These are phyloP conservation scores for Neelides folsomi DNA, from an alignment of 2,888 invertebrate species.

Conservation along the genomic window DNA sequence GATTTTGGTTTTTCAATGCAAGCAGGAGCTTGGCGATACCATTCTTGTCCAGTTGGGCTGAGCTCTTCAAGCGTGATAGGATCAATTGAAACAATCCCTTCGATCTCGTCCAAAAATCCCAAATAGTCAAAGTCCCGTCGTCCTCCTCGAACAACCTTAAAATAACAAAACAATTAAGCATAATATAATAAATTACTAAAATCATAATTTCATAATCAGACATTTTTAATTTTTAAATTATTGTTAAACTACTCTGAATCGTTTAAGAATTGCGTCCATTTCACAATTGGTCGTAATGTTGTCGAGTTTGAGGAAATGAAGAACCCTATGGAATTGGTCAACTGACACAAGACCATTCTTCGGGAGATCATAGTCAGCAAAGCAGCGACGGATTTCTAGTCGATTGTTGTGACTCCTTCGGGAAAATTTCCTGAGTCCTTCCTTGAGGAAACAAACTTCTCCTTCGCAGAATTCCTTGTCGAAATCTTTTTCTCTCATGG, in stretches of 20 bases:
- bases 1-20: too few relatives aligned
- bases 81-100: constrained; percentile 20
- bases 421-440: constrained; percentile 26
- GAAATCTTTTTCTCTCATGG: constrained; percentile 30
- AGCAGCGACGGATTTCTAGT: constrained; percentile 22
- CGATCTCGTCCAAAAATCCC: constrained; percentile 26
- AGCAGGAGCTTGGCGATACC: constrained; percentile 27
- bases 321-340: constrained; percentile 30
- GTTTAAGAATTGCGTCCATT: constrained; percentile 28
- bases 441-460: constrained; percentile 22
- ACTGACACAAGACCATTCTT: constrained; percentile 28
- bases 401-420: constrained; percentile 18
- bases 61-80: constrained; percentile 29
- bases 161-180: background rate
- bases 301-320: constrained; percentile 28
- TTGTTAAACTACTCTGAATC: constrained; percentile 19
- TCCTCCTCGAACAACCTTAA: constrained; percentile 27
- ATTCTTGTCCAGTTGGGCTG: constrained; percentile 30
- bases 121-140: constrained; percentile 30
- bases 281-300: constrained; percentile 22
- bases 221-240: background rate
- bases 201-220: too few relatives aligned
- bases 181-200: too few relatives aligned
- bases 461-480: constrained; percentile 21
- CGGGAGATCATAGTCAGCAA: constrained; percentile 30